phyloP scores from a whole-genome alignment of 2,113 vertebrate species.

The Chaenocephalus aceratus region DNA sequence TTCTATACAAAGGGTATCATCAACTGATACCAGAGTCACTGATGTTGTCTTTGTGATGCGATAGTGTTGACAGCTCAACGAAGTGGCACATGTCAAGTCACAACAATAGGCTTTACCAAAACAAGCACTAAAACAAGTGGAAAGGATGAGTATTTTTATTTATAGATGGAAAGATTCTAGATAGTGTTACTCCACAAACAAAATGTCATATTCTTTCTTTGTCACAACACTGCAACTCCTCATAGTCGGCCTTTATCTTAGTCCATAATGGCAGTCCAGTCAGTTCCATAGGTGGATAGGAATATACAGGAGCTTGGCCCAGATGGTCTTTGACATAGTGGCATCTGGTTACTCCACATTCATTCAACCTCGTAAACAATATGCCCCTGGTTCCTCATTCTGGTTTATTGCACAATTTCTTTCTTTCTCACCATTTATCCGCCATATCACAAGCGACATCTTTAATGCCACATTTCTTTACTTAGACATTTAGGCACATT shows the following conservation, averaged over 20 bases:
- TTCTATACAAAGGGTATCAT: conserved; percentile 72
- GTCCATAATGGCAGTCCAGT: conserved; percentile 26
- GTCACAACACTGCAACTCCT: conserved; percentile 4
- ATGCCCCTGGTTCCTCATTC: conserved; percentile 8
- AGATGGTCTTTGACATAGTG: conserved; percentile 46
- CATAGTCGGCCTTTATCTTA: conserved; percentile 11
- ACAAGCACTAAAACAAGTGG: conserved; percentile 36
- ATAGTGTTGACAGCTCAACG: conserved; percentile 59
- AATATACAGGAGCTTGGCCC: conserved; percentile 21
- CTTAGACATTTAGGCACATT: not conserved
- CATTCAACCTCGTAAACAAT: conserved; percentile 44
- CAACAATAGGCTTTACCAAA: conserved; percentile 42
- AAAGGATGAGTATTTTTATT: conserved; percentile 25
- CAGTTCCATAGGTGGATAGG: conserved; percentile 10
- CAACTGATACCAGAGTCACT: conserved; percentile 60
- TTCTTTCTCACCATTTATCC: conserved; percentile 1
- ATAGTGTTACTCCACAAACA: conserved; percentile 30
- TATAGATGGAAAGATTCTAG: conserved; percentile 32
- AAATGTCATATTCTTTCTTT: conserved; percentile 25
- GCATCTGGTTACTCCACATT: conserved; percentile 47
- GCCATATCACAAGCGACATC: not conserved
- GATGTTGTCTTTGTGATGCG: conserved; percentile 62
- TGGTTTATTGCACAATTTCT: not conserved
- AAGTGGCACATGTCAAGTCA: conserved; percentile 56
- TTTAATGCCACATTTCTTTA: not conserved